Conservation (phyloP, 2,888 invertebrate genomes). For the Apotomis turbidana region DNA sequence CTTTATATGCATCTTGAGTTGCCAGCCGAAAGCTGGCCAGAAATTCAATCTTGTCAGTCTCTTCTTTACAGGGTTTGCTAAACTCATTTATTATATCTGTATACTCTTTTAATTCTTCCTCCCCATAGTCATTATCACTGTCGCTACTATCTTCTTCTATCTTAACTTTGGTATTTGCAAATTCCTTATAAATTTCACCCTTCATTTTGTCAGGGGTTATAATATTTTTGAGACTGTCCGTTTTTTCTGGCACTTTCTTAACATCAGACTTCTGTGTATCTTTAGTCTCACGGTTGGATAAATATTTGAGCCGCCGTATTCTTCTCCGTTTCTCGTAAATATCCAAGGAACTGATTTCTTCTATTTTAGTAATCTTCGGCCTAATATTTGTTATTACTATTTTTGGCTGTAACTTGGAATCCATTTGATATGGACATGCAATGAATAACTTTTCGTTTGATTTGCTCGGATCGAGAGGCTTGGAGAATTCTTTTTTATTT, state of each 20-base stretch:
- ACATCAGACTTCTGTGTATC: slow-evolving; percentile 53
- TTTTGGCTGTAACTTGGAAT: slow-evolving; percentile 70
- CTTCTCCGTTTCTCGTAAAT: slow-evolving; percentile 81
- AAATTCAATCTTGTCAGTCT: slow-evolving; percentile 82
- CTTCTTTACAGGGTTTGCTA: slow-evolving; percentile 66
- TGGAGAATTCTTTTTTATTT: slow-evolving; percentile 59
- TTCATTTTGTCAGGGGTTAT: slow-evolving; percentile 73
- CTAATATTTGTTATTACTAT: slow-evolving; percentile 71
- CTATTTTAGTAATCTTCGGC: slow-evolving; percentile 60
- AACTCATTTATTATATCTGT: slow-evolving; percentile 80
- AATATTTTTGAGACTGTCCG: slow-evolving; percentile 58
- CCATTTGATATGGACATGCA: slow-evolving; percentile 73
- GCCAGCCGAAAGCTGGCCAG: slow-evolving; percentile 85
- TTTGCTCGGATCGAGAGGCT: slow-evolving; percentile 59
- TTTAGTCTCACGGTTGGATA: slow-evolving; percentile 61
- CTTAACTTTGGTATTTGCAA: slow-evolving; percentile 58
- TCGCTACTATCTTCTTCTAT: slow-evolving; percentile 71
- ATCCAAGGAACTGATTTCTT: slow-evolving; percentile 78
- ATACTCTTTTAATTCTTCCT: slow-evolving; percentile 77
- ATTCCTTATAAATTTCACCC: slow-evolving; percentile 72
- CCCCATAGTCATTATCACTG: slow-evolving; percentile 79
- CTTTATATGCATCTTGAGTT: slow-evolving; percentile 84
- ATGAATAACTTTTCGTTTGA: slow-evolving; percentile 69
- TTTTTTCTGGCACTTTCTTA: slow-evolving; percentile 55
- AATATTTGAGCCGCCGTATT: slow-evolving; percentile 70